These are phyloP conservation scores for Tachina grossa DNA, from an alignment of 2,888 invertebrate genomes.

Conservation along the genomic window DNA sequence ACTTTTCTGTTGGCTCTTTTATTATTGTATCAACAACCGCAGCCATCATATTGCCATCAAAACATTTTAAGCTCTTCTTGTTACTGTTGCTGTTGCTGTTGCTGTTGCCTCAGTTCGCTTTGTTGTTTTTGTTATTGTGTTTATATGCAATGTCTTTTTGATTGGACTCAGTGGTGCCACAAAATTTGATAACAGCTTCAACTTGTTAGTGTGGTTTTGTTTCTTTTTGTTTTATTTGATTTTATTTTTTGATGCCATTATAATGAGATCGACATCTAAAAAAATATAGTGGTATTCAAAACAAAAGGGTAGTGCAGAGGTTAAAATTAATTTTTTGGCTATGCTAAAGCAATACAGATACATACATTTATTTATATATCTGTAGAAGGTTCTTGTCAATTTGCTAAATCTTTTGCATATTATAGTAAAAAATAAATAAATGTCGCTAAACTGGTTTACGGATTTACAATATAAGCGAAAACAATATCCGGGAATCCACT, in stretches of 20 bases:
- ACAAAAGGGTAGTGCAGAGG: not conserved
- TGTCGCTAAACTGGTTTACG: too few species aligned
- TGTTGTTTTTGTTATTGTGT: constrained; percentile 42
- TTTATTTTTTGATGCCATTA: constrained; percentile 40
- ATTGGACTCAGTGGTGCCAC: constrained; percentile 70
- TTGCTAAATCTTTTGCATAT: too few species aligned
- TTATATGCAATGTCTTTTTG: constrained; percentile 66
- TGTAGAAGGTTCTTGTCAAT: not conserved
- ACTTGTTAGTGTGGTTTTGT: not conserved
- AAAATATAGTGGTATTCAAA: constrained; percentile 11
- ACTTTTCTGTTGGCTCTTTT: constrained; percentile 36
- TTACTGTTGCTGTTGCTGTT: constrained; percentile 13
- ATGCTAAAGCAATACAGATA: not conserved
- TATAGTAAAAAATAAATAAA: too few species aligned
- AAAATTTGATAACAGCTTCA: constrained; percentile 65
- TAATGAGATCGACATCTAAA: constrained; percentile 38
- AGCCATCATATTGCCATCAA: constrained; percentile 64
- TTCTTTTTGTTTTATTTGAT: constrained; percentile 1
- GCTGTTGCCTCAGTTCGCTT: constrained; percentile 17
- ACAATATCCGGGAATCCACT: too few species aligned
- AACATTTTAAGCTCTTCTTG: constrained; percentile 45
- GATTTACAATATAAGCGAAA: too few species aligned
- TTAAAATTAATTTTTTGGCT: not conserved
- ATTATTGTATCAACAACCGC: constrained; percentile 51
- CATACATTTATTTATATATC: not conserved